Evolutionary conservation across 2,113 vertebrate genomes (phyloP).

Genomic region (Dendrocopos noguchii): DNA sequence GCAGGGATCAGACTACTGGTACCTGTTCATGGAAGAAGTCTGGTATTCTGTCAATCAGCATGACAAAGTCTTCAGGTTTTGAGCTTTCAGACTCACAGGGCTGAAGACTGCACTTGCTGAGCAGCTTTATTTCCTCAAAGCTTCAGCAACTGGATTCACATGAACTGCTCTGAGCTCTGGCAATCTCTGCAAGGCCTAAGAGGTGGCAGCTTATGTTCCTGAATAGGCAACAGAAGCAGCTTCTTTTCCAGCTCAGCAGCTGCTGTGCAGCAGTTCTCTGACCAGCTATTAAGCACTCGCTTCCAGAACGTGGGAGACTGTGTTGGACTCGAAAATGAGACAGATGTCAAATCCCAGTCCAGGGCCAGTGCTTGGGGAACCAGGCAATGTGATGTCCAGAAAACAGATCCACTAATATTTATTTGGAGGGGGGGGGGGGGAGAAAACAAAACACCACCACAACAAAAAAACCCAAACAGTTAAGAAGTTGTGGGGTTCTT

Average conservation of each 20-base stretch:
- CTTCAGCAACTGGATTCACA: background rate
- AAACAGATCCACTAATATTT: background rate
- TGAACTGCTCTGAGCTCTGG: background rate
- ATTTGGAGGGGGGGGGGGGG: background rate
- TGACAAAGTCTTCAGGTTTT: background rate
- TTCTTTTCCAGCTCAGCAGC: conserved; percentile 8
- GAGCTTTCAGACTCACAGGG: background rate
- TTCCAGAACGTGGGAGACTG: background rate
- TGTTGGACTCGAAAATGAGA: background rate
- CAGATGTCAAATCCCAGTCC: conserved; percentile 11
- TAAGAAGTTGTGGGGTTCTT: background rate
- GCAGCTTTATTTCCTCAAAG: background rate
- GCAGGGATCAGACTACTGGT: background rate
- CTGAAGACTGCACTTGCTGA: background rate
- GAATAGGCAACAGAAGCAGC: background rate
- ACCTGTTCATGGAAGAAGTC: background rate
- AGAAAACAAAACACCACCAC: no score
- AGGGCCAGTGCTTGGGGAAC: background rate
- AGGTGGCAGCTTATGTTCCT: background rate
- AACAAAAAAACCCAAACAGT: background rate
- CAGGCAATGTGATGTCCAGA: background rate
- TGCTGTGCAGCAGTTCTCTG: background rate
- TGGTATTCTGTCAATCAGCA: conserved; percentile 5
- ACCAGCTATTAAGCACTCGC: background rate
- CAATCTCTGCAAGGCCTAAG: background rate